Percentiles rank a stretch among this genome's conserved stretches.
Evolutionary conservation across 2,113 vertebrate species (phyloP).

Genomic region (Onychorhynchus coronatus): DNA sequence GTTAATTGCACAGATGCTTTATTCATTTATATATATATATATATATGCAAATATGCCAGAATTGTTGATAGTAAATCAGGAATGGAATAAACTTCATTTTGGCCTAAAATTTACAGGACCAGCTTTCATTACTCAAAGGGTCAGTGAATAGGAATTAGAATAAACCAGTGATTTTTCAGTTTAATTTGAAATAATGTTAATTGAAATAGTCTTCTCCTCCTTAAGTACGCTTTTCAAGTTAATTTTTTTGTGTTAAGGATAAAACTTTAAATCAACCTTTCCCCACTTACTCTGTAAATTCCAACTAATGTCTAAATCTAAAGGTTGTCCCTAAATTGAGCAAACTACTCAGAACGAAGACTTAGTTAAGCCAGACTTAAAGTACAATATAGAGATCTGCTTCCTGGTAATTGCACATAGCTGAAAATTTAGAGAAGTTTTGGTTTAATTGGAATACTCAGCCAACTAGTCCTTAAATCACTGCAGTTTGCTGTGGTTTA

Average conservation of each 20-base stretch:
- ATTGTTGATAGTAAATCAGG: neutral
- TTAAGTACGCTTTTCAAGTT: neutral
- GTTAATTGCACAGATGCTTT: neutral
- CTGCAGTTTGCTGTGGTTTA: neutral
- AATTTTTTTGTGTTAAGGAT: neutral
- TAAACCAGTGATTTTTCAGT: neutral
- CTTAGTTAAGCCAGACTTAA: neutral
- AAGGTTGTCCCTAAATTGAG: neutral
- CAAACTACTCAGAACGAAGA: neutral
- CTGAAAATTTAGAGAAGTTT: neutral
- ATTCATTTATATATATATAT: neutral
- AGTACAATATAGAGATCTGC: neutral
- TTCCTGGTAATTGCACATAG: neutral
- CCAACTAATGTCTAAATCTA: neutral
- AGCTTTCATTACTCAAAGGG: neutral
- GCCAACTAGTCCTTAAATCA: neutral
- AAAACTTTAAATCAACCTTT: neutral
- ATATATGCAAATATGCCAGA: neutral
- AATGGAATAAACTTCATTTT: neutral
- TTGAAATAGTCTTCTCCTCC: neutral
- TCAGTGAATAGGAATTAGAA: neutral
- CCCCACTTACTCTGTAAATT: neutral
- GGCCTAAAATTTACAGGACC: neutral
- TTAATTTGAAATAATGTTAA: slow-evolving; percentile 11
- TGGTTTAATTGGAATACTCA: neutral